Evolutionary conservation across 2,113 vertebrate species (phyloP).

Genomic region (Amphilophus citrinellus): DNA sequence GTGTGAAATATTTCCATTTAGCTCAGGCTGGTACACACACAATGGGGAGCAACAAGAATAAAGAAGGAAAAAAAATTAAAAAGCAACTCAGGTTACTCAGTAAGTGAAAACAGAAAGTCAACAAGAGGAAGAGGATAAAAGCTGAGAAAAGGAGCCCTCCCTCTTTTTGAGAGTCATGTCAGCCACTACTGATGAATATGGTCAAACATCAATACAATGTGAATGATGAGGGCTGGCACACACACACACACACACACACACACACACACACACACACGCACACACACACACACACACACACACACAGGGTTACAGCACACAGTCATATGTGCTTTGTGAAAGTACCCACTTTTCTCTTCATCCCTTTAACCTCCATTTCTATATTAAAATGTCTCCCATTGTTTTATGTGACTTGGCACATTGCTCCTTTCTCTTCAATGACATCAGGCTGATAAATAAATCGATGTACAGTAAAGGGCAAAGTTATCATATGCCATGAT

Average conservation of each 20-base stretch:
- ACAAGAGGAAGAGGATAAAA: conserved; percentile 13
- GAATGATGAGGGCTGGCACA: conserved; percentile 50
- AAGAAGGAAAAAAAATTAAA: not conserved
- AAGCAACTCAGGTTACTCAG: not conserved
- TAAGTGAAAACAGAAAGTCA: not conserved
- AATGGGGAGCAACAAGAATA: not conserved
- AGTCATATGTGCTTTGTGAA: conserved; percentile 13
- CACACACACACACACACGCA: conserved; percentile 23
- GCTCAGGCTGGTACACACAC: not conserved
- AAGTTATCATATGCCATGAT: conserved; percentile 67
- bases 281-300: conserved; percentile 26
- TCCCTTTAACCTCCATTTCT: conserved; percentile 58
- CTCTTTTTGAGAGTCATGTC: conserved; percentile 39
- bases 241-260: conserved; percentile 27
- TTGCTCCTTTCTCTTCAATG: conserved; percentile 61
- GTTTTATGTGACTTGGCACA: conserved; percentile 78
- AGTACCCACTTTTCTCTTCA: conserved; percentile 14
- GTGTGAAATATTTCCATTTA: not conserved
- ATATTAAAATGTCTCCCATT: conserved; percentile 79
- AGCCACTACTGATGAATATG: conserved; percentile 62
- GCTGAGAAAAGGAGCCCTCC: conserved; percentile 23
- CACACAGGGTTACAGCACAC: conserved; percentile 6
- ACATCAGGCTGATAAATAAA: conserved; percentile 75
- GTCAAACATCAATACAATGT: conserved; percentile 63
- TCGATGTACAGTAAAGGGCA: conserved; percentile 67